Percentiles rank a stretch among this genome's conserved stretches.
Conservation (phyloP, 2,113 vertebrate species). For the Nothocercus julius region DNA sequence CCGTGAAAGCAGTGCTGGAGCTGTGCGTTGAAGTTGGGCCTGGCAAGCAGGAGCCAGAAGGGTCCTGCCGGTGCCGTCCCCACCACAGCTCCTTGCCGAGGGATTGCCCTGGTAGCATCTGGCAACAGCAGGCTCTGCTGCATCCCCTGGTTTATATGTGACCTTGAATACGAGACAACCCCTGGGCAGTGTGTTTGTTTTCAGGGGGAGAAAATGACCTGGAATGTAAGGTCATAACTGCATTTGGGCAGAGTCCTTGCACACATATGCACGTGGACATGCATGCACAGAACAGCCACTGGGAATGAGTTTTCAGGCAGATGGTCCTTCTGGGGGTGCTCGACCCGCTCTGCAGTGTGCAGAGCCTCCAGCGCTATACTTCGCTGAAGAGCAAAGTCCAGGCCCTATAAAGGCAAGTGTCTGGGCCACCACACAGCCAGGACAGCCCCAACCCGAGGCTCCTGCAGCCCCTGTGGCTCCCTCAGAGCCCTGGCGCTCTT, state of each 20-base stretch:
- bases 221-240: background rate
- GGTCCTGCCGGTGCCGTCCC: no score
- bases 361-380: background rate
- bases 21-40: no score
- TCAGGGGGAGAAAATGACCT: background rate
- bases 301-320: background rate
- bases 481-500: rapidly evolving
- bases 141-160: background rate
- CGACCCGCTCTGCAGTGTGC: background rate
- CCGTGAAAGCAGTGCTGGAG: background rate
- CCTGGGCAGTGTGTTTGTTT: rapidly evolving
- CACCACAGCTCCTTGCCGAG: no score
- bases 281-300: background rate
- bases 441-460: rapidly evolving
- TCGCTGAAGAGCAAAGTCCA: background rate
- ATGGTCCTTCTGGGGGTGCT: background rate
- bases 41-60: no score
- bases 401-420: no score
- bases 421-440: background rate
- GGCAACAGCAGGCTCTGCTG: rapidly evolving
- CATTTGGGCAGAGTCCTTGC: rapidly evolving
- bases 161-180: background rate
- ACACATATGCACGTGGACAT: rapidly evolving
- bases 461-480: rapidly evolving
- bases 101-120: rapidly evolving